These are phyloP conservation scores for Pyxicephalus adspersus DNA, from an alignment of 2,113 vertebrate genomes.

Conservation along the genomic window DNA sequence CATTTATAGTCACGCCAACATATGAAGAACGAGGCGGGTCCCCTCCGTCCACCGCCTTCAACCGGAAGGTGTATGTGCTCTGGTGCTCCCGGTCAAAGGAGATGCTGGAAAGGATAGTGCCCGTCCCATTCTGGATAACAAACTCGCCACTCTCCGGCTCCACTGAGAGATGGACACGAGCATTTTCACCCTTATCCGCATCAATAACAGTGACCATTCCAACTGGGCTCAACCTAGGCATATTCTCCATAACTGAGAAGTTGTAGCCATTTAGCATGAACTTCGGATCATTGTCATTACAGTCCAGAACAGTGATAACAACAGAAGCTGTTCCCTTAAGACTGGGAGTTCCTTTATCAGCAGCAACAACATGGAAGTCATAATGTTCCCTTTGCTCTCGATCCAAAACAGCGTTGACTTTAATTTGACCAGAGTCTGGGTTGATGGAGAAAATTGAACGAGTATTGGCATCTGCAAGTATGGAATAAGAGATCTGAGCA, in stretches of 20 bases:
- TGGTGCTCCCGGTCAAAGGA: conserved; percentile 96
- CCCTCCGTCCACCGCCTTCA: conserved; percentile 90
- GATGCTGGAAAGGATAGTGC: conserved; percentile 93
- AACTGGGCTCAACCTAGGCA: conserved; percentile 90
- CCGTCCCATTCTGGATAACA: conserved; percentile 93
- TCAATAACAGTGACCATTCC: conserved; percentile 95
- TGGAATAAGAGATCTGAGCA: conserved; percentile 86
- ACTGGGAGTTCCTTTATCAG: conserved; percentile 90
- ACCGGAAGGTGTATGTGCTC: conserved; percentile 92
- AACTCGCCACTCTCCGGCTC: conserved; percentile 96
- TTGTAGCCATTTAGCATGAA: conserved; percentile 96
- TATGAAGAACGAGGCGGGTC: conserved; percentile 91
- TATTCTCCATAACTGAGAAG: conserved; percentile 95
- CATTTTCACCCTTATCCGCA: conserved; percentile 90
- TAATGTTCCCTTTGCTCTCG: conserved; percentile 88
- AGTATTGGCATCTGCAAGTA: conserved; percentile 74
- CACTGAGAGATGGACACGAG: conserved; percentile 82
- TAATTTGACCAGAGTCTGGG: conserved; percentile 81
- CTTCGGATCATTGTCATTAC: conserved; percentile 96
- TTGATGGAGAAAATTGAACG: conserved; percentile 88
- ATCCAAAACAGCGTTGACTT: conserved; percentile 86
- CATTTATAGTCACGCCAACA: conserved; percentile 93
- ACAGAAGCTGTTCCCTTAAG: conserved; percentile 92
- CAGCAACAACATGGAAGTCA: conserved; percentile 85
- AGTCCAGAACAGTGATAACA: conserved; percentile 87